Evolutionary conservation across 2,888 invertebrate genomes (phyloP).

Genomic region (Lepeophtheirus nordmannii): DNA sequence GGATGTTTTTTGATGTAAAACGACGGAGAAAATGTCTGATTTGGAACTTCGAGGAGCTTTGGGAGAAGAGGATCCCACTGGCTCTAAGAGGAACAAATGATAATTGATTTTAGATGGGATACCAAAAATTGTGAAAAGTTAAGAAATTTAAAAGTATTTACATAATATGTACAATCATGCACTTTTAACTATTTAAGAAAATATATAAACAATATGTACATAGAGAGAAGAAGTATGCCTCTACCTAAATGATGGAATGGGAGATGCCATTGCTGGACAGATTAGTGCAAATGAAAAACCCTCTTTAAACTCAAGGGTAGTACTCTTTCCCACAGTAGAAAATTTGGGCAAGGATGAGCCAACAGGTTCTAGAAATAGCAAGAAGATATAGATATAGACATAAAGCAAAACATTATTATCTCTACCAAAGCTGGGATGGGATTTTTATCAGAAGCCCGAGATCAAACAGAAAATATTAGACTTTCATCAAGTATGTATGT

Average conservation of each 20-base stretch:
- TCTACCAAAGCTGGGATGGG: no score
- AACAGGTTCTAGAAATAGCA: conserved; percentile 23
- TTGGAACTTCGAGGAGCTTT: conserved; percentile 27
- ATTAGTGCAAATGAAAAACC: conserved; percentile 39
- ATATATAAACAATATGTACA: neutral
- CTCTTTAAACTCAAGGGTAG: neutral
- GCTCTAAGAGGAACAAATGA: conserved; percentile 25
- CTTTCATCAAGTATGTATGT: no score
- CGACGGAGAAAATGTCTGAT: conserved; percentile 17
- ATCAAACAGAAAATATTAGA: no score
- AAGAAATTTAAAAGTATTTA: no score
- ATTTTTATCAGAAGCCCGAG: no score
- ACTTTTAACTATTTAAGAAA: neutral
- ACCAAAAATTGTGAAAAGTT: neutral
- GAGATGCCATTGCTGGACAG: conserved; percentile 57
- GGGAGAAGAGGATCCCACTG: conserved; percentile 28
- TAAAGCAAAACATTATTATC: neutral
- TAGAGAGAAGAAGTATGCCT: neutral
- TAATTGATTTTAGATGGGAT: neutral
- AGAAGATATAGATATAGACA: conserved; percentile 31
- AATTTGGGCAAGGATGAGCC: conserved; percentile 25
- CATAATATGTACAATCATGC: no score
- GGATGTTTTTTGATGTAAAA: conserved; percentile 36
- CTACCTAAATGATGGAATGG: conserved; percentile 54
- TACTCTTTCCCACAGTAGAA: neutral